phyloP scores from a whole-genome alignment of 2,888 invertebrate species.

The Dolichopus griseipennis region DNA sequence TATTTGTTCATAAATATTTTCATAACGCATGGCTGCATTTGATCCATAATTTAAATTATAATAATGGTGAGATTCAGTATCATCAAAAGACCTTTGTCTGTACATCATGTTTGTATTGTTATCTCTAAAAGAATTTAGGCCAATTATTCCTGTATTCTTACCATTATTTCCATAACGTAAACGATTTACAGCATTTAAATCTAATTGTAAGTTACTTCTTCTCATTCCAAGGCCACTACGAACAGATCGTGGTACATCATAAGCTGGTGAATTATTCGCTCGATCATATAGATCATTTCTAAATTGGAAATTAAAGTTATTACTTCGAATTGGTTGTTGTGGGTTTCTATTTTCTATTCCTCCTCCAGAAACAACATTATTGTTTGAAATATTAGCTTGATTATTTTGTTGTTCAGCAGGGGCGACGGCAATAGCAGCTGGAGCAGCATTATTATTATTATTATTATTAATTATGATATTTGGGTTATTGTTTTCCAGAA shows the following conservation, averaged over 20 bases:
- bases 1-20: slow-evolving; percentile 50
- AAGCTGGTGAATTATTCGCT: slow-evolving; percentile 32
- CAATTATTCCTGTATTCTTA: slow-evolving; percentile 32
- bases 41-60: slow-evolving; percentile 35
- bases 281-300: slow-evolving; percentile 43
- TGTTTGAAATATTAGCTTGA: slow-evolving; percentile 19
- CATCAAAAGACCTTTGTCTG: slow-evolving; percentile 42
- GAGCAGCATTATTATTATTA: slow-evolving; percentile 22
- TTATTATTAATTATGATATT: background rate
- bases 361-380: background rate
- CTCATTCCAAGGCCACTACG: slow-evolving; percentile 40
- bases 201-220: slow-evolving; percentile 39
- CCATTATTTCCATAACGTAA: slow-evolving; percentile 20
- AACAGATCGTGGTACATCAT: slow-evolving; percentile 41
- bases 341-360: slow-evolving; percentile 10
- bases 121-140: slow-evolving; percentile 28
- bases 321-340: slow-evolving; percentile 23
- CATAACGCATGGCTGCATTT: slow-evolving; percentile 37
- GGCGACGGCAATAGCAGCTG: slow-evolving; percentile 27
- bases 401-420: slow-evolving; percentile 31
- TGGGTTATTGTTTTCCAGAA: slow-evolving; percentile 17
- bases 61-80: slow-evolving; percentile 42
- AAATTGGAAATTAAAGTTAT: slow-evolving; percentile 34
- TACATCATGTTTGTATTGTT: slow-evolving; percentile 20
- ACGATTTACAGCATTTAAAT: slow-evolving; percentile 31